Evolutionary conservation across 2,888 invertebrate species (phyloP).

Genomic region (Quadroppia sp.): DNA sequence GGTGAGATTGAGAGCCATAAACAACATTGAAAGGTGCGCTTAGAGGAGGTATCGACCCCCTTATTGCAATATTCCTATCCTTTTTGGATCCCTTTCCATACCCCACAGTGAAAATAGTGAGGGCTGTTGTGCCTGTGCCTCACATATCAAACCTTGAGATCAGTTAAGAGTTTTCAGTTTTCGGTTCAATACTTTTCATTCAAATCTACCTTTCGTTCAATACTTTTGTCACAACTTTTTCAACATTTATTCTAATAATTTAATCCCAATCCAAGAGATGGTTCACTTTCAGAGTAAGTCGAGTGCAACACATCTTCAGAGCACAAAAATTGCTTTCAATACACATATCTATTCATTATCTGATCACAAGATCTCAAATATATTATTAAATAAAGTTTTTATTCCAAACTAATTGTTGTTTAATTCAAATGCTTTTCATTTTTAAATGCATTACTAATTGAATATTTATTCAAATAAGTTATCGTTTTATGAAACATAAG

Average conservation of each 20-base stretch:
- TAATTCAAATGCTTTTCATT: too few species aligned
- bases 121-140: neutral
- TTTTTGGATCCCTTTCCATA: neutral
- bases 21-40: constrained; percentile 26
- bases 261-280: neutral
- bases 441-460: neutral
- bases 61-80: neutral
- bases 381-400: too few species aligned
- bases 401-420: neutral
- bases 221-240: too few species aligned
- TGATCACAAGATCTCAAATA: neutral
- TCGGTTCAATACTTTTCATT: constrained; percentile 3
- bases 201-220: constrained; percentile 12
- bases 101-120: neutral
- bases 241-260: neutral
- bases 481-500: neutral
- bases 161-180: constrained; percentile 9
- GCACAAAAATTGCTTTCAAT: neutral
- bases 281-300: constrained; percentile 4
- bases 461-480: neutral
- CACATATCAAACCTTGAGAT: constrained; percentile 11
- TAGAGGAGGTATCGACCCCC: neutral
- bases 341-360: neutral
- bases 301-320: neutral
- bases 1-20: constrained; percentile 16